phyloP scores from a whole-genome alignment of 2,797 vertebrate genomes.

The Hoplostethus atlanticus region DNA sequence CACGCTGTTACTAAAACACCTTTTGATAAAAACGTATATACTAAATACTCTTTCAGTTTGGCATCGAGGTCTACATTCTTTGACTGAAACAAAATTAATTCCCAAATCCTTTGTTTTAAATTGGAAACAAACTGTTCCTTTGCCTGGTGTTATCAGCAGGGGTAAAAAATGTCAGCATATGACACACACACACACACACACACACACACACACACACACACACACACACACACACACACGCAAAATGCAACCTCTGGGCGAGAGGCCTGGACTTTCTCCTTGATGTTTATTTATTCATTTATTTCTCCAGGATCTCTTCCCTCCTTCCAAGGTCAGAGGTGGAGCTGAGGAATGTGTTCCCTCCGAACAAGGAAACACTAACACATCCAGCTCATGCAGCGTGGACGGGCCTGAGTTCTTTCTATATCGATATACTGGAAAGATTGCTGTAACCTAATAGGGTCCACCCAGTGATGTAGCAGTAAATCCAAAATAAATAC shows the following conservation, averaged over 20 bases:
- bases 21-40: neutral
- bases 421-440: neutral
- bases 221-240: conserved; percentile 27
- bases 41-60: neutral
- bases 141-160: conserved; percentile 19
- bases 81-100: neutral
- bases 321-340: conserved; percentile 78
- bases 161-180: conserved; percentile 29
- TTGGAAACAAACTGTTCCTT: conserved; percentile 7
- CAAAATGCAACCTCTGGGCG: conserved; percentile 26
- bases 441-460: neutral
- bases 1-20: conserved; percentile 1
- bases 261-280: conserved; percentile 56
- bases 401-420: conserved; percentile 43
- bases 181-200: conserved; percentile 20
- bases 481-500: too few species aligned
- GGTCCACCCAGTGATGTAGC: neutral
- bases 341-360: conserved; percentile 79
- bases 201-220: conserved; percentile 28
- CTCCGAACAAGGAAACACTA: conserved; percentile 71
- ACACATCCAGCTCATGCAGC: conserved; percentile 63
- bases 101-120: neutral
- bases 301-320: conserved; percentile 71
- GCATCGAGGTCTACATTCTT: neutral
- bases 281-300: conserved; percentile 77